Percentiles rank a stretch among this genome's conserved stretches.
Conservation (phyloP, 2,797 vertebrate species). For the Argentina silus region DNA sequence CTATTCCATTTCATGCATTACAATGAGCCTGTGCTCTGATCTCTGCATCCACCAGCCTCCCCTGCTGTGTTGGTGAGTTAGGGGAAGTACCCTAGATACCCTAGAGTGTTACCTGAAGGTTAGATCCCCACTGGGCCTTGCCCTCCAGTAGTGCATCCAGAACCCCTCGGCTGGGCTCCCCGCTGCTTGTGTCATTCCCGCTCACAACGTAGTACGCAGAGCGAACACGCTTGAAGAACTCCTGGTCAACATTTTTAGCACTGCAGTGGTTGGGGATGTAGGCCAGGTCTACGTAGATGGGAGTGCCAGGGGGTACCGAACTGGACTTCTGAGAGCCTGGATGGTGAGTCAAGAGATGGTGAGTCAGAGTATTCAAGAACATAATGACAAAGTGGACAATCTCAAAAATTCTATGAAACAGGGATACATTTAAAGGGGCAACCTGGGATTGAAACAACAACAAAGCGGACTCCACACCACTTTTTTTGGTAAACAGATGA, state of each 20-base stretch:
- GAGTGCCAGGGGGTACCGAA: constrained; percentile 78
- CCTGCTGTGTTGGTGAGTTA: no score
- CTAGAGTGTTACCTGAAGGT: constrained; percentile 86
- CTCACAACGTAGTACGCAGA: constrained; percentile 97
- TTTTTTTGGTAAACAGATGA: no score
- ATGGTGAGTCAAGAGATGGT: background rate
- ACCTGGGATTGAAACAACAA: no score
- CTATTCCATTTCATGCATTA: no score
- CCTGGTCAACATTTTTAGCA: constrained; percentile 95
- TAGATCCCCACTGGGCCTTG: constrained; percentile 97
- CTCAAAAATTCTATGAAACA: no score
- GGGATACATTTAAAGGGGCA: no score
- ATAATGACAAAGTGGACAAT: no score
- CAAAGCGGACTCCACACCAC: no score
- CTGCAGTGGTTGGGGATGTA: constrained; percentile 99
- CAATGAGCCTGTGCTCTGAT: no score
- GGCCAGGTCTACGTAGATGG: constrained; percentile 96
- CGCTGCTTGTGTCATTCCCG: constrained; percentile 89
- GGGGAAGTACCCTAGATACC: no score
- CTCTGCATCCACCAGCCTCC: no score
- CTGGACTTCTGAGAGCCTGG: constrained; percentile 81
- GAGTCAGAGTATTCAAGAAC: background rate
- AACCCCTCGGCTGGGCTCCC: constrained; percentile 91
- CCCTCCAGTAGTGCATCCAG: constrained; percentile 93
- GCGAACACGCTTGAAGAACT: constrained; percentile 95